Base-by-base conservation (phyloP, 2,888 invertebrate genomes). In the Antitype chi region DNA sequence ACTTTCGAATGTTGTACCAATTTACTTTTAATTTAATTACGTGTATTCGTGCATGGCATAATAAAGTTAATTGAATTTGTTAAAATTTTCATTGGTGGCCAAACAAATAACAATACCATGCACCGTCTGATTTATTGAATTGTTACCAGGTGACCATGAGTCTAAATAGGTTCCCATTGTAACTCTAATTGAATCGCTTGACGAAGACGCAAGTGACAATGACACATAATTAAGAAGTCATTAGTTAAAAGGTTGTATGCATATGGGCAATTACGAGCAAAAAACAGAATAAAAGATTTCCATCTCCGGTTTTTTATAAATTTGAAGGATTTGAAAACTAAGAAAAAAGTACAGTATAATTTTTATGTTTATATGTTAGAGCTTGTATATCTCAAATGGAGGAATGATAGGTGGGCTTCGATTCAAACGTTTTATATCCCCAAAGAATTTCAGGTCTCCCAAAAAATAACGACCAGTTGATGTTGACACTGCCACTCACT, bases 91-190 rank as follows among this genome's bases (percentile, higher is more conserved):
- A 80, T 53, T 73, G 17, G 13, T 32, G 11, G 25, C 32, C 23
- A 38, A n/a, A 59, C 25, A 47, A n/a, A 38, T n/a, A 43, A 25
- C 49, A 38, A 47, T 73, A 38, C 53, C 13, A 11, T 47, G 43
- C 43, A 20, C 2, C 9, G 55, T 55, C 13, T 47, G 52, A 57
- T 60, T 60, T 28, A 63, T 57, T 47, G 49, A 55, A 55, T 47
- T n/a, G 57, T 59, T 28, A 32, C 17, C 52, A 59, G 25, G 43
- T 59, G 78, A 60, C 78, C 80, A 38, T 78, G 78, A 80, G 20
- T 25, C 52, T 53, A 64, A 59, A 53, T 32, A 73, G 52, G 59
- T 64, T 15, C 32, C 80, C 66, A 80, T 80, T 78, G 80, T 80
- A 2, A 47, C 11, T n/a, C n/a, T 77, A 80, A 78, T 80, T 80